phyloP scores from a whole-genome alignment of 2,797 vertebrate genomes.

The Microhierax caerulescens region DNA sequence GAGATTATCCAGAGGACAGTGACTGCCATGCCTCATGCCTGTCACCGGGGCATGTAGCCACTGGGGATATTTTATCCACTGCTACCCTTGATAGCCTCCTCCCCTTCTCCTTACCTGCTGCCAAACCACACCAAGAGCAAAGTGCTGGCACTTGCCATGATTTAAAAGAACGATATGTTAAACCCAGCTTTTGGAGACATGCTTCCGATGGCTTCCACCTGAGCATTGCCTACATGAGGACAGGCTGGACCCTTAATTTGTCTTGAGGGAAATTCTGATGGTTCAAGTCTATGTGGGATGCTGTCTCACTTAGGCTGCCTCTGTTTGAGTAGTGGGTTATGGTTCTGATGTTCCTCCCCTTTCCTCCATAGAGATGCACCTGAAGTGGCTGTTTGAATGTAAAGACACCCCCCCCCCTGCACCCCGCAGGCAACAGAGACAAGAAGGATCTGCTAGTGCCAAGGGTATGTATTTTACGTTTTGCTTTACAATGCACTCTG shows the following conservation, averaged over 20 bases:
- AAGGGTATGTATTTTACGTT: not conserved
- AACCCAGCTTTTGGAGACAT: not conserved
- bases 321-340: not conserved
- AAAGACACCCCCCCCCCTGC: too few species aligned
- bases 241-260: not conserved
- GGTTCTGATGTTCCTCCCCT: not conserved
- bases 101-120: not conserved
- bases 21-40: too few species aligned
- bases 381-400: not conserved
- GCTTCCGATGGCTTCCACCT: not conserved
- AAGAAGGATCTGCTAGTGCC: not conserved
- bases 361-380: rapidly evolving
- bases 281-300: rapidly evolving
- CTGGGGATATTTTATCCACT: not conserved
- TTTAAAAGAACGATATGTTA: not conserved
- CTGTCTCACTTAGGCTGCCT: rapidly evolving
- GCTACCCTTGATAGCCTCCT: not conserved
- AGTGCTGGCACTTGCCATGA: not conserved
- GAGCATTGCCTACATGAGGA: not conserved
- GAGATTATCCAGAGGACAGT: not conserved
- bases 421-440: not conserved
- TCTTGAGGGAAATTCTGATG: not conserved
- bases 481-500: not conserved
- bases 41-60: not conserved
- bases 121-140: not conserved